Evolutionary conservation across 2,113 vertebrate genomes (phyloP), one percentile per base, ranked within the genome.

Genomic region (Gobiocypris rarus): DNA sequence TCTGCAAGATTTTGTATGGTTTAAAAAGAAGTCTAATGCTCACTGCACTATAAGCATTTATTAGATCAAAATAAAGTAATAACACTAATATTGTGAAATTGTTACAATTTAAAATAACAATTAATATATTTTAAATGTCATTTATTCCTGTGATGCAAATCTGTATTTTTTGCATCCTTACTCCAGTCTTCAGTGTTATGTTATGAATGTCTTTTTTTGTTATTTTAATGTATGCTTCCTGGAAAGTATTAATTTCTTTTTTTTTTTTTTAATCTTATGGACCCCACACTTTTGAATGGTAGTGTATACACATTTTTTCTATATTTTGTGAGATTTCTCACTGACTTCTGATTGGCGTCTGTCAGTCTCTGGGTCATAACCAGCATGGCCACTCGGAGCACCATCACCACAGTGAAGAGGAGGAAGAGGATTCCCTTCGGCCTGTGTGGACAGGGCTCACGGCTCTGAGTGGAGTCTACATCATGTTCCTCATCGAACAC

Each of bases 401-500:
- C 9, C 77, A 89, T 65, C 1, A 5, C 15, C 87, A 91, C 22
- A 85, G 22, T 0, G 84, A 82, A 5, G 95, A 96, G 76, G 92
- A 69, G n/a, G 86, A 93, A 79, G 92, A 78, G 26, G 86, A 94
- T 88, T 92, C 96, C 89, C 93, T 98, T 90, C 96, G 97, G 91
- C 91, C 92, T 0, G 97, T 98, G 0, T 98, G 97, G 96, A 99
- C 98, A 38, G 98, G 98, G 7, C 91, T 99, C 84, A 97, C 98
- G 1, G 97, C 96, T 0, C 94, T 99, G 78, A 93, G 95, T 2
- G 98, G 98, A 11, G 94, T 99, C 52, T 99, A 99, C 92, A 90
- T 99, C 90, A 99, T 99, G 98, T 99, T 99, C 86, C 96, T 99
- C 31, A 97, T 97, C 61, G 98, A 99, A 78, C 97, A 99, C 89